Conservation (phyloP, 2,888 invertebrate species). For the Seira sanloemensis region DNA sequence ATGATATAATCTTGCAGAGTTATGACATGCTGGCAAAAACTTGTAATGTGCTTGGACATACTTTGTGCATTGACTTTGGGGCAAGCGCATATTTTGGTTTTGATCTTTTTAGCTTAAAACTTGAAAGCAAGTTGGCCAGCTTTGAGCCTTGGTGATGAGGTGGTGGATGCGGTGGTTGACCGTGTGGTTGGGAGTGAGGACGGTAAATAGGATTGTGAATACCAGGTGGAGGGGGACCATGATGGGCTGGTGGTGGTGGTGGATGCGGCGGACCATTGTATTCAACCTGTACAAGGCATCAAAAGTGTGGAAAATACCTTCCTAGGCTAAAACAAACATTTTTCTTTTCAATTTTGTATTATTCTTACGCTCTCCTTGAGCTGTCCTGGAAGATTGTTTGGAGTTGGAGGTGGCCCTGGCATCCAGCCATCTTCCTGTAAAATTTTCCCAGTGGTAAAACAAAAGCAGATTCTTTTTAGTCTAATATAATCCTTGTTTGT, state of each 20-base stretch:
- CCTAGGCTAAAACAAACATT: background rate
- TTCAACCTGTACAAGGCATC: background rate
- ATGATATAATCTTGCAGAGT: too few species aligned
- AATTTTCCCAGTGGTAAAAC: background rate
- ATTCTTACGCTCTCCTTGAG: conserved; percentile 30
- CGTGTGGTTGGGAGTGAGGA: conserved; percentile 6
- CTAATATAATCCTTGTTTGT: too few species aligned
- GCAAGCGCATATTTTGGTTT: conserved; percentile 74
- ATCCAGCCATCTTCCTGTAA: conserved; percentile 35
- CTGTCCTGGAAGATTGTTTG: background rate
- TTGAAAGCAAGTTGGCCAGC: conserved; percentile 42
- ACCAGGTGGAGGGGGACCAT: conserved; percentile 30
- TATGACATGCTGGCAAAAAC: too few species aligned
- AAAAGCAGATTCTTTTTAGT: background rate
- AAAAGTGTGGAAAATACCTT: too few species aligned
- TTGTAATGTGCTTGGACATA: background rate
- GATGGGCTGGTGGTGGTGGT: background rate
- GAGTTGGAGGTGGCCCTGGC: conserved; percentile 45
- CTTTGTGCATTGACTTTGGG: conserved; percentile 74
- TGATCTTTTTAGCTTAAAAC: conserved; percentile 45
- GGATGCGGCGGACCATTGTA: too few species aligned
- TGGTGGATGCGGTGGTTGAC: background rate
- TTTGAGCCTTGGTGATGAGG: conserved; percentile 30
- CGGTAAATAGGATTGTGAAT: conserved; percentile 32
- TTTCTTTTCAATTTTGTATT: background rate